phyloP scores from a whole-genome alignment of 1,140 invertebrate genomes.

The Acyrthosiphon pisum region DNA sequence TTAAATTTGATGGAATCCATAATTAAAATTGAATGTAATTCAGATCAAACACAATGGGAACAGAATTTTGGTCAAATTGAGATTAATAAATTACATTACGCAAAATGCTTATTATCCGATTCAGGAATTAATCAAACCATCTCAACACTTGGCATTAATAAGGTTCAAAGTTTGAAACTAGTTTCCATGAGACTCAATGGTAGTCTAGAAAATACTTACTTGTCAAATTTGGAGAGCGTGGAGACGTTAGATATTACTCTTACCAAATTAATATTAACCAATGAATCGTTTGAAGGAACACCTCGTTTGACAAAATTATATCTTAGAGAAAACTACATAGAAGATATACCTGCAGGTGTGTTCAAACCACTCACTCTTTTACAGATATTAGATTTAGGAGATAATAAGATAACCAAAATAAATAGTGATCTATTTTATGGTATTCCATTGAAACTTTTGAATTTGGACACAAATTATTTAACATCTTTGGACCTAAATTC shows the following conservation, averaged over 20 bases:
- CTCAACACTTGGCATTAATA: slow-evolving; percentile 24
- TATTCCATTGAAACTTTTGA: slow-evolving; percentile 40
- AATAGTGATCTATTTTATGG: slow-evolving; percentile 30
- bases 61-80: slow-evolving; percentile 21
- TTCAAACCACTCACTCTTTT: slow-evolving; percentile 22
- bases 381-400: slow-evolving; percentile 46
- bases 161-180: not conserved
- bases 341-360: not conserved
- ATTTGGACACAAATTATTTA: slow-evolving; percentile 44
- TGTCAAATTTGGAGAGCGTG: slow-evolving; percentile 11
- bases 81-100: not conserved
- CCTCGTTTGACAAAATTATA: slow-evolving; percentile 7
- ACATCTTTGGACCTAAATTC: slow-evolving; percentile 28
- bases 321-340: not conserved
- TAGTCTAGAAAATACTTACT: slow-evolving; percentile 23
- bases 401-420: slow-evolving; percentile 20
- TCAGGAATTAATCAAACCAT: slow-evolving; percentile 18
- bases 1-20: not conserved
- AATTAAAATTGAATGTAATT: slow-evolving; percentile 25
- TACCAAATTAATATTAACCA: slow-evolving; percentile 43
- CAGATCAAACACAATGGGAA: slow-evolving; percentile 30
- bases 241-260: not conserved
- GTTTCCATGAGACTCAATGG: not conserved
- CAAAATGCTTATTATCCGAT: not conserved
- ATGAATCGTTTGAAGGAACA: slow-evolving; percentile 37